These are phyloP conservation scores for Synanthedon tipuliformis DNA, from an alignment of 2,888 invertebrate genomes.

Conservation along the genomic window DNA sequence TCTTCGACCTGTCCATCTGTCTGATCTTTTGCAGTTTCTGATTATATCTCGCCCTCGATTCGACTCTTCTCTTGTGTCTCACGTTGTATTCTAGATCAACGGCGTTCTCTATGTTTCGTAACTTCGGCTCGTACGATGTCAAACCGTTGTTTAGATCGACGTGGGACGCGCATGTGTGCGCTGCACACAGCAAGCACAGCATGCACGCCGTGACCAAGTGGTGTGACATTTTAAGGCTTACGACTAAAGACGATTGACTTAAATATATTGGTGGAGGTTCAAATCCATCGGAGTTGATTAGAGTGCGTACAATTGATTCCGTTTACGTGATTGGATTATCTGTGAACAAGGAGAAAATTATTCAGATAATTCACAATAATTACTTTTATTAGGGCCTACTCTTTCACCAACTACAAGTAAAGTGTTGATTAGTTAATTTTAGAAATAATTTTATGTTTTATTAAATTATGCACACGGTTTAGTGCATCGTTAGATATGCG, in stretches of 20 bases:
- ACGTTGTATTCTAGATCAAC: conserved; percentile 30
- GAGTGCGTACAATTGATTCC: neutral
- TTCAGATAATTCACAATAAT: neutral
- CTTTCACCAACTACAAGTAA: too few relatives aligned
- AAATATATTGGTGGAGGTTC: conserved; percentile 1
- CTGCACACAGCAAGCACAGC: conserved; percentile 83
- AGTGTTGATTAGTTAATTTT: too few relatives aligned
- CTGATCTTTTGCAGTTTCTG: conserved; percentile 33
- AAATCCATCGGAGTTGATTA: conserved; percentile 3
- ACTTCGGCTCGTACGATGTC: conserved; percentile 22
- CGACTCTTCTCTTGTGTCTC: conserved; percentile 27
- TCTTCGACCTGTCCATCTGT: conserved; percentile 22
- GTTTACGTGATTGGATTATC: conserved; percentile 10
- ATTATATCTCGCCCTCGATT: conserved; percentile 27
- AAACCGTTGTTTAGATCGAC: conserved; percentile 45
- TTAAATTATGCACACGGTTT: too few relatives aligned
- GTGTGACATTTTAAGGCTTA: conserved; percentile 44
- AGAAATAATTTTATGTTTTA: too few relatives aligned
- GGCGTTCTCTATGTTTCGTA: conserved; percentile 22
- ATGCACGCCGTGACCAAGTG: conserved; percentile 84
- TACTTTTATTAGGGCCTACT: too few relatives aligned
- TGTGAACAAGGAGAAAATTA: conserved; percentile 8
- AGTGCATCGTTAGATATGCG: too few relatives aligned
- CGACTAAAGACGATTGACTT: conserved; percentile 9
- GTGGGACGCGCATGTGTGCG: conserved; percentile 83